Evolutionary conservation across 2,797 vertebrate species (phyloP), one percentile per base, ranked within the genome.

Genomic region (Coendou prehensilis): DNA sequence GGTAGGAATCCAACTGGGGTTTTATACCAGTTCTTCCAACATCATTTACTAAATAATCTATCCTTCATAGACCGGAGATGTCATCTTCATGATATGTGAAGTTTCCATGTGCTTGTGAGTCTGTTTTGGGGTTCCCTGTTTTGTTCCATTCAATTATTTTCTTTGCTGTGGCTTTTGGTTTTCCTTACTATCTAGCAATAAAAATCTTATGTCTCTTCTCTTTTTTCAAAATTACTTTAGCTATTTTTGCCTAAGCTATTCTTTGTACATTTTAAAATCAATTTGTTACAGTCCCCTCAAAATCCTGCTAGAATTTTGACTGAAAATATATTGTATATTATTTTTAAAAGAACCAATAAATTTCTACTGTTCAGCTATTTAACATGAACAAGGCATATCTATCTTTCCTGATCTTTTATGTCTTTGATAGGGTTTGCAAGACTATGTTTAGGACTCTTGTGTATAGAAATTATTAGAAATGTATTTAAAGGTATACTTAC

Each of bases 321-420:
- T 37, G 80, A 71, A 89, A 93, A 84, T 89, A 37, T 22, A 22
- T 85, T 89, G 26, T 18, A 22, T 82, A 18, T 69, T 90, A 75
- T 30, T 80, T 94, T 93, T 87, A 71, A 33, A 94, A 95, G 22
- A 92, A 69, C 20, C 33, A 81, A 79, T 2, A 87, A 41, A 91
- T 87, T 94, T 94, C 79, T 86, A 23, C 14, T 82, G 9, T 26
- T 50, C 71, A 94, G 33, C 41, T 92, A 6, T 86, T 93, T 52
- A 4, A 64, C 6, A 33, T 59, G 30, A 47, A 87, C 0, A 15
- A 22, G 11, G 3, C 52, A 47, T 54, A 52, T 84, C 56, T 41
- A 11, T 57, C 23, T 91, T 95, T 85, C 33, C 89, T 85, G 52
- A 54, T 7, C 63, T 33, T 92, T 89, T 85, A 63, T 87, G 22